A percentile compares a stretch with the other conserved stretches of the same genome.
These are phyloP conservation scores for Anarhynchus alexandrinus DNA, from an alignment of 2,113 vertebrate genomes.

Conservation along the genomic window DNA sequence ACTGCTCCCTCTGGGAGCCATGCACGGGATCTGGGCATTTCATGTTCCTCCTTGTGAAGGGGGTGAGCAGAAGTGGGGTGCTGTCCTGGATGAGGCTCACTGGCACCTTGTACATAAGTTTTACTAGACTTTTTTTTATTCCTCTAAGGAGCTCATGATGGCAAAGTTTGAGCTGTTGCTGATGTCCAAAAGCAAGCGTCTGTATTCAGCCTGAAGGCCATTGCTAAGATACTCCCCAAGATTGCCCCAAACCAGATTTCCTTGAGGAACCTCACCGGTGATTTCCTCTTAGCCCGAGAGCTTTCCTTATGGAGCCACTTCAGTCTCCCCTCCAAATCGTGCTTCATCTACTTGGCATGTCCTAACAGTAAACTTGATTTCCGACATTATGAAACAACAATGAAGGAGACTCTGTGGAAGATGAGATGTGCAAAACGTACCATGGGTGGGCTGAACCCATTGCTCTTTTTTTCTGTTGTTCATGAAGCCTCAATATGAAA, in stretches of 20 bases:
- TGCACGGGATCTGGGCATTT: rapidly evolving
- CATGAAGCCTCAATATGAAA: background rate
- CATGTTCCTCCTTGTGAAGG: background rate
- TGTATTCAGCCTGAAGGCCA: background rate
- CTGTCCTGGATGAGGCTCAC: background rate
- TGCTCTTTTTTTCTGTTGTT: background rate
- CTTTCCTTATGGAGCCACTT: background rate
- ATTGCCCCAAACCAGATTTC: background rate
- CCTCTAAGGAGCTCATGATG: background rate
- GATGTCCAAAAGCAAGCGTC: background rate
- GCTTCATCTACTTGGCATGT: background rate
- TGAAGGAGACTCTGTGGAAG: background rate
- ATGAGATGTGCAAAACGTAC: background rate
- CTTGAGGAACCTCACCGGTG: background rate
- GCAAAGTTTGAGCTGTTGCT: background rate
- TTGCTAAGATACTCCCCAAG: background rate
- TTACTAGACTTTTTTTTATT: background rate
- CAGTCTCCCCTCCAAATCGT: background rate
- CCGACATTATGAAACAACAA: background rate
- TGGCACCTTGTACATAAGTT: background rate
- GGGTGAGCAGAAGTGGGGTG: background rate
- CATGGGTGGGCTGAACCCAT: background rate
- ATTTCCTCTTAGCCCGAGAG: background rate
- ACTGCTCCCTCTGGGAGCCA: background rate
- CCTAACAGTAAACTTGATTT: background rate